Percentiles rank a stretch among this genome's conserved stretches.
Conservation (phyloP, 1,140 invertebrate species). For the Brachionus manjavacas region DNA sequence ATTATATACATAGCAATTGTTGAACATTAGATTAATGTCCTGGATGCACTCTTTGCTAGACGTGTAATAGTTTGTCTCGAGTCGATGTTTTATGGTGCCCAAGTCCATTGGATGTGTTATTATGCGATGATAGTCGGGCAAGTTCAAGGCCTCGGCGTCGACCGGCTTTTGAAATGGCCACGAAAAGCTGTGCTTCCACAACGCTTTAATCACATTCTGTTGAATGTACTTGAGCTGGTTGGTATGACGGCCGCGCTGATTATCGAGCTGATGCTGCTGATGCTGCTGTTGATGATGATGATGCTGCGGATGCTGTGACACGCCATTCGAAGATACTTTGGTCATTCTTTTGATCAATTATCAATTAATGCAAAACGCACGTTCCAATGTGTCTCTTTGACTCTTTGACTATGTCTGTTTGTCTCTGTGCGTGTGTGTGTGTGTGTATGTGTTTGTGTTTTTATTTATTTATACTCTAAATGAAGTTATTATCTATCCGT, state of each 20-base stretch:
- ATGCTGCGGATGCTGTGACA: not conserved
- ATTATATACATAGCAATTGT: constrained; percentile 98
- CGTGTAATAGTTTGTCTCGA: constrained; percentile 88
- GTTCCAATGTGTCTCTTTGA: not conserved
- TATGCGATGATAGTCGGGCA: constrained; percentile 97
- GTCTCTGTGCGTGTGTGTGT: not conserved
- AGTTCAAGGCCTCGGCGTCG: constrained; percentile 81
- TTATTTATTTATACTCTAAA: not conserved
- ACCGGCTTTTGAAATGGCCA: constrained; percentile 99
- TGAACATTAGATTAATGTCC: constrained; percentile 94
- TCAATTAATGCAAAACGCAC: too few species aligned
- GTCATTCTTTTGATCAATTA: too few species aligned
- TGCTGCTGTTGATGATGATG: not conserved
- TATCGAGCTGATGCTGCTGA: not conserved
- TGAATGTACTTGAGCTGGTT: constrained; percentile 37
- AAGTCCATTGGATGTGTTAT: constrained; percentile 99
- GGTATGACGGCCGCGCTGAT: constrained; percentile 17
- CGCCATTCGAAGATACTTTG: not conserved
- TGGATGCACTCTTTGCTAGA: constrained; percentile 83
- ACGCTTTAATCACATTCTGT: not conserved
- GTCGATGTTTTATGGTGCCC: constrained; percentile 90
- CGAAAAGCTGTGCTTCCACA: constrained; percentile 68
- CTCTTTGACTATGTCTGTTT: not conserved
- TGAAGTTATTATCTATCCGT: not conserved
- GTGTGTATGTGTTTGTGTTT: not conserved